Evolutionary conservation across 2,113 vertebrate genomes (phyloP).

Genomic region (Collichthys lucidus): DNA sequence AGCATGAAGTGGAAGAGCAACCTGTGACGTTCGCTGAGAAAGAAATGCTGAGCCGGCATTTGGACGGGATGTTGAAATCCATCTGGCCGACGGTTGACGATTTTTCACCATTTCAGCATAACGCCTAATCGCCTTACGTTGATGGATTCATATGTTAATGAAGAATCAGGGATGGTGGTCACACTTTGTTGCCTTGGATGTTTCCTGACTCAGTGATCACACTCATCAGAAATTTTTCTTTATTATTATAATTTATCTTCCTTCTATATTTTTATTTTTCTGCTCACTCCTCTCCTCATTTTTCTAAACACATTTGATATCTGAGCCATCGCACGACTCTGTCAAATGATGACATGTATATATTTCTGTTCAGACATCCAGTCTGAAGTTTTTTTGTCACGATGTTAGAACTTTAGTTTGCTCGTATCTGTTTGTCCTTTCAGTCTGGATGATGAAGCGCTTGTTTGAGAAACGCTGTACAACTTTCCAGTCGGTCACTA

Average conservation of each 20-base stretch:
- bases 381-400: neutral
- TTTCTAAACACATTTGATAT: no score
- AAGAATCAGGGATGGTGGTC: neutral
- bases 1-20: constrained; percentile 73
- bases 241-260: no score
- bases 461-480: neutral
- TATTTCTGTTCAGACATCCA: neutral
- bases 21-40: constrained; percentile 59
- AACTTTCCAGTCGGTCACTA: constrained; percentile 7
- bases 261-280: neutral
- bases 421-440: neutral
- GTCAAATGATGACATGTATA: neutral
- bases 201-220: neutral
- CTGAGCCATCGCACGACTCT: neutral
- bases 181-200: neutral
- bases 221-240: no score
- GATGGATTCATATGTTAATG: neutral
- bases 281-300: neutral
- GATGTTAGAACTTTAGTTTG: neutral
- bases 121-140: neutral
- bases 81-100: neutral
- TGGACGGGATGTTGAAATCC: neutral
- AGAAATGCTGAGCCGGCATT: neutral
- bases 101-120: neutral
- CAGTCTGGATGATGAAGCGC: neutral